Evolutionary conservation across 2,113 vertebrate genomes (phyloP).

Genomic region (Microcebus murinus): DNA sequence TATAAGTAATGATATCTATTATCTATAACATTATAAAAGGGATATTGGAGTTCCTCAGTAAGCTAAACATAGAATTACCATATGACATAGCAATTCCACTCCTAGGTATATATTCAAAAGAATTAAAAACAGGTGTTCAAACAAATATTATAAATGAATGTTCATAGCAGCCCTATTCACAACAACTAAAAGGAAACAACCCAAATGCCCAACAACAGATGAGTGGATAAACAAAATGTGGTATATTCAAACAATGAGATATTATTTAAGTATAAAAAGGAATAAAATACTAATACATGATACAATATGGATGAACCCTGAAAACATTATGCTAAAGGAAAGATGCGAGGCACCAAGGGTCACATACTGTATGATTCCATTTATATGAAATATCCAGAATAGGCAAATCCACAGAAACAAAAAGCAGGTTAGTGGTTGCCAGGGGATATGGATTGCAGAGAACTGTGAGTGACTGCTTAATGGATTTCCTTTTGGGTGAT

Average conservation of each 20-base stretch:
- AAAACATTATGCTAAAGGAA: background rate
- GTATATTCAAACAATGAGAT: background rate
- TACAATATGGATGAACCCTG: background rate
- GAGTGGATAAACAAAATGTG: background rate
- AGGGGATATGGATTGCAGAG: background rate
- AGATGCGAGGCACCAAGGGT: background rate
- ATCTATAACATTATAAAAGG: background rate
- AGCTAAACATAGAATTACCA: slow-evolving; percentile 9
- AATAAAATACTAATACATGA: background rate
- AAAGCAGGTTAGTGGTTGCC: background rate
- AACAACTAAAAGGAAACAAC: background rate
- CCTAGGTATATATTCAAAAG: background rate
- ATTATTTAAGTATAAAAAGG: slow-evolving; percentile 7
- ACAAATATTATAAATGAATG: background rate
- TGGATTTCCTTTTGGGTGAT: background rate
- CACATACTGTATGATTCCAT: background rate
- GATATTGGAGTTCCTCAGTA: background rate
- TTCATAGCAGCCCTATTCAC: background rate
- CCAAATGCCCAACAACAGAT: background rate
- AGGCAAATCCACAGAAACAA: background rate
- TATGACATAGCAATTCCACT: background rate
- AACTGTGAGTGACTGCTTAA: background rate
- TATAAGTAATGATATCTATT: background rate
- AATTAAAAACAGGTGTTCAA: slow-evolving; percentile 27
- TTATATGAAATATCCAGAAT: background rate